phyloP scores from a whole-genome alignment of 2,888 invertebrate species.

The Eudasyphora cyanicolor region DNA sequence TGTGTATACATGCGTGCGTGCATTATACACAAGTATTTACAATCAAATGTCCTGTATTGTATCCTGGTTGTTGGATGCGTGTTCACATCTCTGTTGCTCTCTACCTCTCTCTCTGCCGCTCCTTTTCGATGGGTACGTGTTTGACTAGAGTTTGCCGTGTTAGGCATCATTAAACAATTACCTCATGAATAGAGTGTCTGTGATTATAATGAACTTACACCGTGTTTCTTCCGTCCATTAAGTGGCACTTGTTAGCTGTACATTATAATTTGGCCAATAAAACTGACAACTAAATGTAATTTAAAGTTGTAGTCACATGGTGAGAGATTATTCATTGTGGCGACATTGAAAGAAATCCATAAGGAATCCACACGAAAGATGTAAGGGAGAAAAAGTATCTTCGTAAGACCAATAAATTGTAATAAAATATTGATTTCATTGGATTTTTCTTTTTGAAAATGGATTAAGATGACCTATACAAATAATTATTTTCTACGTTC shows the following conservation, averaged over 20 bases:
- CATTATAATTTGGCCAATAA: slow-evolving; percentile 27
- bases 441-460: no score
- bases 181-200: slow-evolving; percentile 45
- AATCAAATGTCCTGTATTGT: neutral
- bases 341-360: neutral
- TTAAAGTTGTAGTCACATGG: neutral
- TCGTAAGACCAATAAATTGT: no score
- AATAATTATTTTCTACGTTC: no score
- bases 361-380: neutral
- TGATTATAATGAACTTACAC: slow-evolving; percentile 46
- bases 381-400: neutral
- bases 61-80: neutral
- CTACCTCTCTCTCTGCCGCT: neutral
- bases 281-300: slow-evolving; percentile 24
- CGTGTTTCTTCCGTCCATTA: neutral
- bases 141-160: slow-evolving; percentile 26
- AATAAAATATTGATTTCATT: no score
- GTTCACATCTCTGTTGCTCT: neutral
- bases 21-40: no score
- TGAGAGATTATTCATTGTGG: neutral
- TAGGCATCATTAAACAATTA: slow-evolving; percentile 59
- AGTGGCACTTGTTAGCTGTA: slow-evolving; percentile 31
- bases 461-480: no score
- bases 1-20: no score
- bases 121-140: neutral